These are phyloP conservation scores for Hyperoplus lanceolatus DNA, from an alignment of 2,797 vertebrate genomes.

Conservation along the genomic window DNA sequence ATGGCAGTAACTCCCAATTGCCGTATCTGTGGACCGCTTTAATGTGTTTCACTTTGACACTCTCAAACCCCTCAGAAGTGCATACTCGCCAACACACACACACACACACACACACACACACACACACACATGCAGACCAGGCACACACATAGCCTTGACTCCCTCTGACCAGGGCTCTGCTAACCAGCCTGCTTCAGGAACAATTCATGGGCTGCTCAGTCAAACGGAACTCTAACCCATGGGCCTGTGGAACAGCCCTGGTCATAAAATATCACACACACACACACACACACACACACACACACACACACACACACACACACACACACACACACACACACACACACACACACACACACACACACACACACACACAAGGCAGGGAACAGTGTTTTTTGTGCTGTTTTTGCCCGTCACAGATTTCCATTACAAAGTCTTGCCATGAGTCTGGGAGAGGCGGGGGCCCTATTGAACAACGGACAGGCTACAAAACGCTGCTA, in stretches of 20 bases:
- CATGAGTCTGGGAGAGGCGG: constrained; percentile 74
- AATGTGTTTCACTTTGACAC: constrained; percentile 55
- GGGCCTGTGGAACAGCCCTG: constrained; percentile 68
- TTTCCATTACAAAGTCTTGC: constrained; percentile 85
- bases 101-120: background rate
- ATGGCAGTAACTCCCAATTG: constrained; percentile 68
- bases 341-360: constrained; percentile 14
- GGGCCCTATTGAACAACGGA: constrained; percentile 76
- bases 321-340: constrained; percentile 38
- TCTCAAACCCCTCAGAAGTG: constrained; percentile 20
- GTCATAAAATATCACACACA: constrained; percentile 72
- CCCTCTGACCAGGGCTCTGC: constrained; percentile 59
- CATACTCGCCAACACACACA: background rate
- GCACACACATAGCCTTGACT: constrained; percentile 37
- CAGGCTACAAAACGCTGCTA: constrained; percentile 79
- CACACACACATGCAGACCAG: background rate
- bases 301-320: constrained; percentile 32
- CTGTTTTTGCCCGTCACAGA: constrained; percentile 78
- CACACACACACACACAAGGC: constrained; percentile 55
- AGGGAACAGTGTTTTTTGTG: constrained; percentile 79
- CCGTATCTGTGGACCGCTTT: constrained; percentile 65
- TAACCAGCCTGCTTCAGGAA: constrained; percentile 70
- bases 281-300: constrained; percentile 35
- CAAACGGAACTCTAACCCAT: constrained; percentile 76
- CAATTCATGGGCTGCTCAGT: constrained; percentile 77